phyloP scores from a whole-genome alignment of 1,140 invertebrate genomes.

The Drosophila sp. region DNA sequence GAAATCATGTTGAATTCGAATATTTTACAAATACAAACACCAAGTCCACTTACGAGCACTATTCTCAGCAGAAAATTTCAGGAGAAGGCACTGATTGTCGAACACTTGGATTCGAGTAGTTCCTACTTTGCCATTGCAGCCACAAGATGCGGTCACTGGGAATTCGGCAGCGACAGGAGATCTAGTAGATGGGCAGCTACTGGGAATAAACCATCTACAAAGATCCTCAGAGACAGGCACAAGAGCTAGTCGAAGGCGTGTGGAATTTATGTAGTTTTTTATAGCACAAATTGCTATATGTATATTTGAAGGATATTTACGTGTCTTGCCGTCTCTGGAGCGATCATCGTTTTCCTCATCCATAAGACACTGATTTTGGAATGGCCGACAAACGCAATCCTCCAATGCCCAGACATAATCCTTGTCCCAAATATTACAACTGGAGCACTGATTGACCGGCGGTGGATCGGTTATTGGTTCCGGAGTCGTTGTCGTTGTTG shows the following conservation, averaged over 20 bases:
- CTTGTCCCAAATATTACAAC: conserved; percentile 23
- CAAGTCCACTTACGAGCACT: conserved; percentile 13
- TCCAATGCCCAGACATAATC: conserved; percentile 25
- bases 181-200: neutral
- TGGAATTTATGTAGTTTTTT: too few species aligned
- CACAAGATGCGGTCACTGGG: conserved; percentile 29
- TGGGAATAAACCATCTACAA: conserved; percentile 23
- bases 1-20: neutral
- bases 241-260: neutral
- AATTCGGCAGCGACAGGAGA: conserved; percentile 25
- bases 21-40: accelerated
- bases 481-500: too few species aligned
- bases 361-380: conserved; percentile 34
- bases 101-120: conserved; percentile 20
- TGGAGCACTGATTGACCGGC: too few species aligned
- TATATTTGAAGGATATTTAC: conserved; percentile 32
- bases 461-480: neutral
- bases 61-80: conserved; percentile 27
- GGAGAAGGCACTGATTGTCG: conserved; percentile 20
- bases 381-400: conserved; percentile 25
- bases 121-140: conserved; percentile 35
- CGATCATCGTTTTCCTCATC: conserved; percentile 15
- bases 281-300: too few species aligned
- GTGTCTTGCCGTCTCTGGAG: neutral
- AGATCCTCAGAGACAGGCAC: conserved; percentile 29